A percentile compares a stretch with the other conserved stretches of the same genome.
These are phyloP conservation scores for Axinella damicornis DNA, from an alignment of 37 sponge, comb jelly and placozoan species.

Conservation along the genomic window DNA sequence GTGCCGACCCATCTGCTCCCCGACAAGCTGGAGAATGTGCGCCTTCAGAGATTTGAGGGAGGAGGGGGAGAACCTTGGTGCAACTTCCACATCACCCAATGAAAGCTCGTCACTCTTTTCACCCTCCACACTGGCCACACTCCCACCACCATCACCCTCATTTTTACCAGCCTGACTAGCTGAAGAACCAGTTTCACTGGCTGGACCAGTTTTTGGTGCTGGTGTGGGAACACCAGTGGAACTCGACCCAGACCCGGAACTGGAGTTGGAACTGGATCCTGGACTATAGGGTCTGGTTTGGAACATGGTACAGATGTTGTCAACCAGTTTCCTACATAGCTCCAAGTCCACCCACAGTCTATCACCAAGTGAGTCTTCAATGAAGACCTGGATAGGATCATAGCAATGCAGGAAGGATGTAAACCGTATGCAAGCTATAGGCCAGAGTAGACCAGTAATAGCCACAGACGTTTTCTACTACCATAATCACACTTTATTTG, in stretches of 20 bases:
- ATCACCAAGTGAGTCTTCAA: conserved; percentile 87
- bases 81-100: conserved; percentile 16
- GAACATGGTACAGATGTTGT: conserved; percentile 85
- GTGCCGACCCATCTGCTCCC: conserved; percentile 63
- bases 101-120: not conserved
- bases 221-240: not conserved
- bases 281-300: conserved; percentile 36
- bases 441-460: no score
- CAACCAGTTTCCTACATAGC: conserved; percentile 76
- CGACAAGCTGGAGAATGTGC: conserved; percentile 59
- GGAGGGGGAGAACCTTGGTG: conserved; percentile 43
- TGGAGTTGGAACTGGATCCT: not conserved
- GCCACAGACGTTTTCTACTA: no score
- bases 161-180: not conserved
- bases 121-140: conserved; percentile 2
- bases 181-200: not conserved
- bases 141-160: not conserved
- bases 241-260: not conserved
- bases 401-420: conserved; percentile 1
- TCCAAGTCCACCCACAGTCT: conserved; percentile 89
- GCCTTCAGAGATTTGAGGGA: conserved; percentile 42
- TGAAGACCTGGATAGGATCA: conserved; percentile 63
- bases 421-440: not conserved
- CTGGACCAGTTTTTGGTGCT: no score
- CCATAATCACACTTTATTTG: no score